These are phyloP conservation scores for Cryptotis parvus DNA, from an alignment of 2,113 vertebrate genomes.

Conservation along the genomic window DNA sequence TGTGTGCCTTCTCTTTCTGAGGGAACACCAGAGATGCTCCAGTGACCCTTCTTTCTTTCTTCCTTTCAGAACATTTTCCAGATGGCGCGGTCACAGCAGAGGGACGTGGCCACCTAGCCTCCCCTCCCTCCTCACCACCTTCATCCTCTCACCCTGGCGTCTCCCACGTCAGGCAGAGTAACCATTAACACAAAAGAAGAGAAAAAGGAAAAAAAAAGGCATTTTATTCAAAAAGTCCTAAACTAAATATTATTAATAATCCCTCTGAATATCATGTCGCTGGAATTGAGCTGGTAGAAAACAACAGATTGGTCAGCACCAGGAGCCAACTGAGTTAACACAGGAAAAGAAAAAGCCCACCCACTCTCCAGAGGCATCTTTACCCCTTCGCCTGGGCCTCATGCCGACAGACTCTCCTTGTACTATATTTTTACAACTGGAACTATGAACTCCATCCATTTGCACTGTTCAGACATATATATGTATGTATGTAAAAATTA, in stretches of 20 bases:
- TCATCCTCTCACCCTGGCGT: conserved; percentile 21
- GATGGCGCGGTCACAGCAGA: conserved; percentile 94
- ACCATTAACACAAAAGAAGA: conserved; percentile 84
- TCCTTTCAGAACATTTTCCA: conserved; percentile 96
- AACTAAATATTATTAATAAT: conserved; percentile 84
- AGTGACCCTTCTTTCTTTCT: conserved; percentile 62
- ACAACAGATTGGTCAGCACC: conserved; percentile 50
- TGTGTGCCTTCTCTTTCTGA: too few relatives aligned
- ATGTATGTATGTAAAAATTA: conserved; percentile 86
- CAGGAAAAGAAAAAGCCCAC: conserved; percentile 54
- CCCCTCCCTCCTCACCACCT: conserved; percentile 36
- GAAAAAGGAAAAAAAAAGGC: conserved; percentile 75
- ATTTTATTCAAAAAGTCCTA: conserved; percentile 82
- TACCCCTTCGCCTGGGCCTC: conserved; percentile 59
- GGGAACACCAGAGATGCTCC: not conserved
- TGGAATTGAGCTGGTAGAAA: conserved; percentile 73
- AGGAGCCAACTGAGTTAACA: conserved; percentile 55
- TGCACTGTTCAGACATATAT: conserved; percentile 86
- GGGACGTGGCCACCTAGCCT: conserved; percentile 94
- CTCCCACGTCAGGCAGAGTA: conserved; percentile 77
- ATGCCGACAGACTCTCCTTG: conserved; percentile 76
- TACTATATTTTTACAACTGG: conserved; percentile 83
- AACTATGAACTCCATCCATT: conserved; percentile 83
- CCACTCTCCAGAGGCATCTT: conserved; percentile 55
- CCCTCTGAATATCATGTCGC: conserved; percentile 74